These are phyloP conservation scores for Hypsopygia costalis DNA, from an alignment of 2,888 invertebrate species.

Conservation along the genomic window DNA sequence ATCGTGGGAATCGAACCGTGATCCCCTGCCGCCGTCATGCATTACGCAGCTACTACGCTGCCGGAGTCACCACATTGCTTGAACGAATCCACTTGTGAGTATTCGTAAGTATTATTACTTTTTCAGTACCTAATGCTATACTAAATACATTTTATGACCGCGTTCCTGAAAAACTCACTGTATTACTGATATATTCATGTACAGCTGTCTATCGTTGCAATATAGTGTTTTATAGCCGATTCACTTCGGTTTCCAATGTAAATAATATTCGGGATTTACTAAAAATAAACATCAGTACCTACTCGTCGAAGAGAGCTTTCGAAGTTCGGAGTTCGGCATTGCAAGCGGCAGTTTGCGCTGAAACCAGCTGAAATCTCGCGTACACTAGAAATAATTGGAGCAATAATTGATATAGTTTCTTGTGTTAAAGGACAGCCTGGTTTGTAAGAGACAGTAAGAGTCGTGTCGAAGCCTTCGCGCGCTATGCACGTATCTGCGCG, in stretches of 20 bases:
- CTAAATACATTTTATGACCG: no score
- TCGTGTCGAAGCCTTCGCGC: conserved; percentile 44
- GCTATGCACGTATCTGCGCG: conserved; percentile 36
- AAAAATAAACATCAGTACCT: conserved; percentile 43
- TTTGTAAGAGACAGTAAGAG: conserved; percentile 35
- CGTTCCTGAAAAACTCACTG: neutral
- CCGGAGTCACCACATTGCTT: no score
- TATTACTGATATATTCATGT: neutral
- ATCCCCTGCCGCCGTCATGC: no score
- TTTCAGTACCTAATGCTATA: no score
- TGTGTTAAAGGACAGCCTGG: conserved; percentile 35
- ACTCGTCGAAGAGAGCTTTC: conserved; percentile 12
- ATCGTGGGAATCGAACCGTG: no score
- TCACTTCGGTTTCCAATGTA: conserved; percentile 36
- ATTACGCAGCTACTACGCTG: no score
- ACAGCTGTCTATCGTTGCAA: neutral
- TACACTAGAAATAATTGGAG: conserved; percentile 65
- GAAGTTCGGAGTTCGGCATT: neutral
- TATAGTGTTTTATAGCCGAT: conserved; percentile 26
- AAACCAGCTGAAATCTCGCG: conserved; percentile 68
- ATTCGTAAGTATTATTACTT: no score
- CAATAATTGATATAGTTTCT: conserved; percentile 52
- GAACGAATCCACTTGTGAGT: no score
- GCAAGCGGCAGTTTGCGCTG: conserved; percentile 19
- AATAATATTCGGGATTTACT: conserved; percentile 44